Conservation (phyloP, 2,113 vertebrate genomes). For the Notothenia rossii region DNA sequence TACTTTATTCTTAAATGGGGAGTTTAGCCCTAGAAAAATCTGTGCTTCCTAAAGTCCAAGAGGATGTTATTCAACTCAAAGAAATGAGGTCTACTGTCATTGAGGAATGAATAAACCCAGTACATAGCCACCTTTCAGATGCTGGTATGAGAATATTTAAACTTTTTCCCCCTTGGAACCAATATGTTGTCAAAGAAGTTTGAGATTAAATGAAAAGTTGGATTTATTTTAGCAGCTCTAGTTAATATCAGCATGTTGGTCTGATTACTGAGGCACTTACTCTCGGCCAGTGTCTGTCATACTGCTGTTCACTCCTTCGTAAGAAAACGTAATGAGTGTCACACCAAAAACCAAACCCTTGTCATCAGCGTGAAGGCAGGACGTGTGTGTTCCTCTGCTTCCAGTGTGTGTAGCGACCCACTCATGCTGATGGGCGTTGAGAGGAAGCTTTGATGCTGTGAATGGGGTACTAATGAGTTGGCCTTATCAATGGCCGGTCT, state of each 20-base stretch:
- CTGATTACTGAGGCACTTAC: constrained; percentile 3
- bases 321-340: background rate
- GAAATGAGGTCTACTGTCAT: too few species aligned
- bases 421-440: constrained; percentile 56
- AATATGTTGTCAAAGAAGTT: too few species aligned
- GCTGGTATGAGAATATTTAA: too few species aligned
- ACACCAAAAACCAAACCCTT: background rate
- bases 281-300: background rate
- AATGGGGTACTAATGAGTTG: constrained; percentile 79
- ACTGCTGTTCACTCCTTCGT: background rate
- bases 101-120: too few species aligned
- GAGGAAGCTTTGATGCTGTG: constrained; percentile 71
- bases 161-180: too few species aligned
- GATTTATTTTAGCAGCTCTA: too few species aligned
- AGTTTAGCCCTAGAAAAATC: too few species aligned
- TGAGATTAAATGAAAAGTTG: too few species aligned
- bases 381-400: constrained; percentile 37
- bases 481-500: constrained; percentile 74
- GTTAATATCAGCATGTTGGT: background rate
- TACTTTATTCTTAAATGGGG: too few species aligned
- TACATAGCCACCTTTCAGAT: too few species aligned
- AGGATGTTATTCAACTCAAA: too few species aligned
- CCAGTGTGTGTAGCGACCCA: constrained; percentile 39
- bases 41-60: too few species aligned
- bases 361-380: constrained; percentile 25